Evolutionary conservation across 2,113 vertebrate genomes (phyloP), one percentile per base, ranked within the genome.

Genomic region (Atractosteus spatula): DNA sequence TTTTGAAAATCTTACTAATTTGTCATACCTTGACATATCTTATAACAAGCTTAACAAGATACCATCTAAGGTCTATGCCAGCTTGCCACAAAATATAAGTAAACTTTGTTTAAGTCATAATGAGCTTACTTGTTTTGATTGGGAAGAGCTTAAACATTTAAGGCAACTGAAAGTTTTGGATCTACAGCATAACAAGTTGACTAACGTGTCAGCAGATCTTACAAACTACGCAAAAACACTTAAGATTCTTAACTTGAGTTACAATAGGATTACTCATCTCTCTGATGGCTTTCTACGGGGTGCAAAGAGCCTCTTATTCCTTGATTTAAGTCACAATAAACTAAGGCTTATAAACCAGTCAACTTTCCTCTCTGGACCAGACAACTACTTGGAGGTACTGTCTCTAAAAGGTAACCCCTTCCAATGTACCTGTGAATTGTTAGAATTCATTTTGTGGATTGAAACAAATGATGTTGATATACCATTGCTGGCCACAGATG

Each of bases 21-120:
- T 95, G 74, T 88, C 81, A 0, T 1, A 78, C 62, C 90, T 96
- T 12, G 89, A 94, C 29, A 81, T 94, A 78, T 92, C 91, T 0
- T 0, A 4, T 0, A 96, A 95, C 51, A 14, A 0, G 0, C 87
- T 94, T 0, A 0, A 0, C 13, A 75, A 11, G 11, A 92, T 94
- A 56, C 83, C 84, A 1, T 0, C 7, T 0, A 2, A 81, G 1
- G 82, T 91, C 42, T 89, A 90, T 72, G 0, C 54, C 65, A 67
- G 79, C 56, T 77, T 92, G 45, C 89, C 92, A 8, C 4, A 0
- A 3, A 85, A 63, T 0, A 85, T 96, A 0, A 85, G 57, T 0
- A 74, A 66, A 64, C 74, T 95, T 0, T 41, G 0, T 62, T 59
- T 90, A 71, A 85, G 64, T 12, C 16, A 84, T 8, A 93, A 94